Percentiles rank a stretch among this genome's conserved stretches.
Conservation (phyloP, 2,888 invertebrate species). For the Platynereis dumerilii region DNA sequence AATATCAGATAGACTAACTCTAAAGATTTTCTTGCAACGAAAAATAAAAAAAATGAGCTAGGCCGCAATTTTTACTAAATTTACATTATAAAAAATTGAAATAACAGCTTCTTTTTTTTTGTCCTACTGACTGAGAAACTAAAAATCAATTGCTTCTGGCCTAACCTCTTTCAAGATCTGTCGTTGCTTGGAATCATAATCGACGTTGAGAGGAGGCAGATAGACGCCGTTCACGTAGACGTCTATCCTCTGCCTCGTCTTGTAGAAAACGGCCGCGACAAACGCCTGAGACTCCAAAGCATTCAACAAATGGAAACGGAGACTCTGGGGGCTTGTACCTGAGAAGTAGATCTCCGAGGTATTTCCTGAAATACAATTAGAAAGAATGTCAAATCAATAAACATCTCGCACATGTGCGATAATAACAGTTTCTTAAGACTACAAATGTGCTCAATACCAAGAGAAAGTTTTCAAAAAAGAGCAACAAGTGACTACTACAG, state of each 20-base stretch:
- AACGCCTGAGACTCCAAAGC: constrained; percentile 42
- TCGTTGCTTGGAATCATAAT: not conserved
- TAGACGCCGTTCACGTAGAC: constrained; percentile 32
- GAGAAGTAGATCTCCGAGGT: constrained; percentile 40
- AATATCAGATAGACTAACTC: no score
- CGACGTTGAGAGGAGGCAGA: constrained; percentile 14
- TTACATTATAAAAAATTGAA: no score
- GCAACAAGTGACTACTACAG: not conserved
- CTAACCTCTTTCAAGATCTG: no score
- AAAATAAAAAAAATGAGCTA: no score
- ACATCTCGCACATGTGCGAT: not conserved
- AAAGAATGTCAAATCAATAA: not conserved
- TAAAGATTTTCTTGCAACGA: no score
- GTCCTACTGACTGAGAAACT: no score
- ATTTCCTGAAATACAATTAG: not conserved
- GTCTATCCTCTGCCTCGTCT: constrained; percentile 42
- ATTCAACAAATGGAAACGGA: constrained; percentile 49
- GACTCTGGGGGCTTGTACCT: constrained; percentile 48
- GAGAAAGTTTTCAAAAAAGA: not conserved
- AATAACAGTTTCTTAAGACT: not conserved
- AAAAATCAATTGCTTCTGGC: no score
- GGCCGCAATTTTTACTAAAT: no score
- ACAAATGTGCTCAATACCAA: not conserved
- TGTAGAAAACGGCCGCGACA: constrained; percentile 46
- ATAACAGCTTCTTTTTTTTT: no score